Base-by-base conservation (phyloP, 2,888 invertebrate species). In the Ceramica pisi region DNA sequence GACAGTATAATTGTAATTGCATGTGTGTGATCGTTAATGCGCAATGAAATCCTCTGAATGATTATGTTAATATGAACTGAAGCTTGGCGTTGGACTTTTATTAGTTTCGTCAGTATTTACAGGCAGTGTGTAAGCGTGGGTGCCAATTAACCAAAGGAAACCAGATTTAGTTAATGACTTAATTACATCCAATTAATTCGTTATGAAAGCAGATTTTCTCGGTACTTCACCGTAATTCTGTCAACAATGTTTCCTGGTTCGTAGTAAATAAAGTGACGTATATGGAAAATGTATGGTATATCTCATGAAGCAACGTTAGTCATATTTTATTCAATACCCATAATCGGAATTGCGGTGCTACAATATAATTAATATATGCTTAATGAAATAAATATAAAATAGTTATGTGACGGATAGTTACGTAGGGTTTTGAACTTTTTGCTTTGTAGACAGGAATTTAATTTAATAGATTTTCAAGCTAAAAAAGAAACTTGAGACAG, bases 171-270 rank as follows among this genome's bases (percentile, higher is more conserved):
- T 75, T 75, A 67, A 80, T 78, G 64, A 79, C 71, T 75, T 77
- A 61, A 83, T 86, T 75, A 77, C 67, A 72, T 62, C 48, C 64
- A 86, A 84, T 86, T 82, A 71, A 68, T 77, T 81, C 75, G 71
- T 82, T 78, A 80, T 71, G 76, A 82, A 81, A 82, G 71, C 78
- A 74, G 77, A 74, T 78, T 83, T 83, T 65, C 67, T 73, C 55
- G 70, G 75, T 62, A 63, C 57, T 74, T 59, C 31, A 61, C 23
- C 44, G 66, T 78, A 70, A 63, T 81, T 73, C 78, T 73, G 63
- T 78, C 67, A 63, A 71, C 57, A 57, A 67, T 75, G 64, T 85
- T 79, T 83, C 78, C 80, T 81, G 63, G 60, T 75, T 69, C 50
- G 35, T 61, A 41, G 56, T 62, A 73, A 72, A 67, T 74, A 56